Evolutionary conservation across 1,140 invertebrate genomes (phyloP).

Genomic region (Forficula auricularia): DNA sequence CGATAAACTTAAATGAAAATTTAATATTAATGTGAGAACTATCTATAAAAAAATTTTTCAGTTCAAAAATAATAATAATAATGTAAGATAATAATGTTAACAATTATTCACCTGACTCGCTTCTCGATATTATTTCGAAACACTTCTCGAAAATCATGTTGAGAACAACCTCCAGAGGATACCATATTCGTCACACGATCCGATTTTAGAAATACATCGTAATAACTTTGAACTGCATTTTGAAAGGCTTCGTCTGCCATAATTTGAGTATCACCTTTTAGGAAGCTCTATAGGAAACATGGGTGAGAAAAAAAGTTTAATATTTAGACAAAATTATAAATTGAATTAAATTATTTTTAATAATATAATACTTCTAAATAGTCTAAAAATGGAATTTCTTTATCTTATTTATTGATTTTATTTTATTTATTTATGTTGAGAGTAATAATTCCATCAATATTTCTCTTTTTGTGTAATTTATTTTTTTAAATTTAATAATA

Average conservation of each 20-base stretch:
- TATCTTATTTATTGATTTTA: background rate
- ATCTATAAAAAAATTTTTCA: too few species aligned
- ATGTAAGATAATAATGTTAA: too few species aligned
- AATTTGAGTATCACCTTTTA: constrained; percentile 92
- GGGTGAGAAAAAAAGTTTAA: constrained; percentile 13
- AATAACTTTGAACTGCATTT: constrained; percentile 94
- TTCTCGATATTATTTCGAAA: constrained; percentile 96
- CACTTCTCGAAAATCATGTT: constrained; percentile 96
- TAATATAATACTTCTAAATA: constrained; percentile 3
- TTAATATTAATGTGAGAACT: too few species aligned
- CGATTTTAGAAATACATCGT: constrained; percentile 92
- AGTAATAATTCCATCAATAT: too few species aligned
- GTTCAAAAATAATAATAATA: too few species aligned
- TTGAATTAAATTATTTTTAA: constrained; percentile 3
- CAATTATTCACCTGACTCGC: constrained; percentile 60
- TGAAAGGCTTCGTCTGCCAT: constrained; percentile 98
- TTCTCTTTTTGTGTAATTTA: too few species aligned
- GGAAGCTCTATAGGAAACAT: constrained; percentile 48
- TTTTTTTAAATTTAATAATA: too few species aligned
- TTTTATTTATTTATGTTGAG: too few species aligned
- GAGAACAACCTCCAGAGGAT: constrained; percentile 87
- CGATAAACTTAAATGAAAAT: too few species aligned
- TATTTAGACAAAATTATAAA: constrained; percentile 11
- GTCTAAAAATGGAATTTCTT: background rate
- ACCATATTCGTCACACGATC: constrained; percentile 92